phyloP scores from a whole-genome alignment of 1,140 invertebrate genomes.

The Orius laevigatus region DNA sequence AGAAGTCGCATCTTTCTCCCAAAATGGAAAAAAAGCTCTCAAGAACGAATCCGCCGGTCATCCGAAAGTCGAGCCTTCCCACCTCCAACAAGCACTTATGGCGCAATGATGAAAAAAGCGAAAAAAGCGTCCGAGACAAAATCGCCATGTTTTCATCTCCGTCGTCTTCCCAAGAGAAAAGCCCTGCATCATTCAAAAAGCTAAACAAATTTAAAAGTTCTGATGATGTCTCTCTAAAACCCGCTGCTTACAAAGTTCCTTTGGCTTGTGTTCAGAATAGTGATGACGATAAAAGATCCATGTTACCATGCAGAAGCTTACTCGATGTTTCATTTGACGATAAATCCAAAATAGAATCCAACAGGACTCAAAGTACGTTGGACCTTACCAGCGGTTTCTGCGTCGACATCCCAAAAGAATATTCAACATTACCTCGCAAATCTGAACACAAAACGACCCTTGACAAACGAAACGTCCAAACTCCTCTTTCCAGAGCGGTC shows the following conservation, averaged over 20 bases:
- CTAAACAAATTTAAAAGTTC: conserved; percentile 30
- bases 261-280: neutral
- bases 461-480: neutral
- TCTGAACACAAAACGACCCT: neutral
- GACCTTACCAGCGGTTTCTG: conserved; percentile 22
- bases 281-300: neutral
- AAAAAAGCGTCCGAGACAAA: conserved; percentile 65
- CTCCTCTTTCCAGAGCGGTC: conserved; percentile 14
- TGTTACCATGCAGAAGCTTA: conserved; percentile 18
- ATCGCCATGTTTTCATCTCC: conserved; percentile 67
- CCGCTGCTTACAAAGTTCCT: neutral
- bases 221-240: conserved; percentile 31
- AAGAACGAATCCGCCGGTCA: neutral
- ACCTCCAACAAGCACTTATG: conserved; percentile 21
- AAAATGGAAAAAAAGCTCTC: neutral
- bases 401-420: conserved; percentile 24
- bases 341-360: conserved; percentile 3
- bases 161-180: conserved; percentile 21
- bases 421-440: conserved; percentile 22
- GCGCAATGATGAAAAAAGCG: conserved; percentile 54
- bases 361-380: conserved; percentile 26
- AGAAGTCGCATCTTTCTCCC: no score
- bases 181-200: conserved; percentile 4
- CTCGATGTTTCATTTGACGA: conserved; percentile 17
- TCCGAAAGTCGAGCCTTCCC: conserved; percentile 1